Base-by-base conservation (phyloP, 2,888 invertebrate genomes). In the Eutolmus rufibarbis region DNA sequence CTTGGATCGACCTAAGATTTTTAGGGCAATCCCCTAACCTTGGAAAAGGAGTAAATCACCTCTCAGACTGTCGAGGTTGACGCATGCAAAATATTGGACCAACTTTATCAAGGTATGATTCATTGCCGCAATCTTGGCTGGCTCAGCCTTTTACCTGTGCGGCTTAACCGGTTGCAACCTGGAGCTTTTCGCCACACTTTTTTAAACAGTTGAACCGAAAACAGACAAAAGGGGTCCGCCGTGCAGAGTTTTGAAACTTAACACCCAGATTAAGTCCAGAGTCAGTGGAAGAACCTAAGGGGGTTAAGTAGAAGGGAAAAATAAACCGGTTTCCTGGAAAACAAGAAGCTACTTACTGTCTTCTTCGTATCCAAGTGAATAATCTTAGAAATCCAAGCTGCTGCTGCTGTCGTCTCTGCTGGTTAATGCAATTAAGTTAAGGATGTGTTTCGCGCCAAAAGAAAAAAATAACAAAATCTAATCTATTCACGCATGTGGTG, bases 241-340 rank as follows among this genome's bases (percentile, higher is more conserved):
- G 66, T 12, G 28, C 66, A 28, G 66, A 66, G 66, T 78, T 78
- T 78, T 78, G 43, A 40, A 43, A 78, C 14, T 78, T 78, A 78
- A 78, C 37, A 78, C 78, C 78, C 37, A 37, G 37, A 78, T 78
- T 78, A 78, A 78, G 78, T 43, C 78, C 37, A 76, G 76, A 78
- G 78, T 78, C 40, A 78, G 43, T 78, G 40, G 43, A 78, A 78
- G 77, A 77, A 40, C 40, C 34, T 23, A 78, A 78, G 40, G 66
- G 56, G 66, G 66, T 19, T 66, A 66, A 66, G 66, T 12, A 66
- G 66, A 12, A 78, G 23, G 78, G 43, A 23, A 46, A 37, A 78
- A 78, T 78, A 78, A 78, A 78, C 78, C 78, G 78, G 78, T 78
- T 78, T 78, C 43, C 23, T 78, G 43, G 23, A 78, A 78, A 78